Evolutionary conservation across 2,113 vertebrate genomes (phyloP), one percentile per base, ranked within the genome.

Genomic region (Cyphomyrus plagiostoma): DNA sequence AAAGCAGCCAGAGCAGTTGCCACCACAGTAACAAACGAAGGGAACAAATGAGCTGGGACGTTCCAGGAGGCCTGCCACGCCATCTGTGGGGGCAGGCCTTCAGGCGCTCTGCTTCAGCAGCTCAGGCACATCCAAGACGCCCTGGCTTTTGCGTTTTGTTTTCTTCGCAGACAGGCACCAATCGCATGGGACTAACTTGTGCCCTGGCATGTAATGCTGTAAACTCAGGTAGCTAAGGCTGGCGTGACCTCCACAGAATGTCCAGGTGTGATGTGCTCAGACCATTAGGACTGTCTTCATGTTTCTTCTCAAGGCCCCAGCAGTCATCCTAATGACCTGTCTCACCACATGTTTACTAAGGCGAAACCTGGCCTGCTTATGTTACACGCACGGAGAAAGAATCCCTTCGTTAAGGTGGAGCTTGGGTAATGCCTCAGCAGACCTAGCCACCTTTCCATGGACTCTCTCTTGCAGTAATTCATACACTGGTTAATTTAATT

Each of bases 41-140:
- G 21, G 39, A 84, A 48, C 82, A 84, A 80, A 84, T 84, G 82
- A 84, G 82, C 82, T 23, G 82, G 82, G 82, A 84, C 23, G 45
- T 48, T 48, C 45, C 82, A 84, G 82, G 45, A 84, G 82, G 45
- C 45, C 82, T 84, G 82, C 42, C 39, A 48, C 7, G 9, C 82
- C 82, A 84, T 84, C 82, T 84, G 82, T 50, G 21, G 85, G 48
- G n/a, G 50, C 49, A 11, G 85, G 85, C 13, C 82, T 84, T 48
- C 19, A 48, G 19, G 30, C 50, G n/a, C 50, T 87, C 30, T 35
- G 85, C 85, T 53, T 48, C 11, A 53, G 30, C 49, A 53, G 35
- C 26, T 56, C 49, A 87, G 50, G n/a, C 13, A 39, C 49, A 53
- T 30, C 5, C 26, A 26, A 46, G 74, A 84, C 46, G 7, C 45